These are phyloP conservation scores for Noctua fimbriata DNA, from an alignment of 2,888 invertebrate species.

Conservation along the genomic window DNA sequence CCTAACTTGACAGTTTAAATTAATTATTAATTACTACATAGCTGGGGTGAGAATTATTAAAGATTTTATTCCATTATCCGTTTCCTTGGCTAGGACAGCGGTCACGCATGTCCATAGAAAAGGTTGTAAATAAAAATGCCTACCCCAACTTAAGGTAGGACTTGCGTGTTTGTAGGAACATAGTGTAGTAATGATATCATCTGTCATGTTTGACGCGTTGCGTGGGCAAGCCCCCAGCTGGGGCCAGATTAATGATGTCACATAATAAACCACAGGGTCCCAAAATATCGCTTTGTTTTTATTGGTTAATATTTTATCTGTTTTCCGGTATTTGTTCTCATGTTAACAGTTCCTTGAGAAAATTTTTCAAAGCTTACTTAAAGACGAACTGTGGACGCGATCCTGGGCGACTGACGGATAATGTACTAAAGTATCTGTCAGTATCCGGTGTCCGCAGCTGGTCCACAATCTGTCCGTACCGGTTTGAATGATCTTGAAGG, in stretches of 20 bases:
- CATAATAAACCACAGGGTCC: conserved; percentile 77
- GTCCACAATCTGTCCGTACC: not conserved
- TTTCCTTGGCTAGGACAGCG: conserved; percentile 27
- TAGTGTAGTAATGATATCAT: conserved; percentile 80
- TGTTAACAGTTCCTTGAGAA: not conserved
- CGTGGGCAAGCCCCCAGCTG: conserved; percentile 52
- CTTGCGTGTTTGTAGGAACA: conserved; percentile 68
- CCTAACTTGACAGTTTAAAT: conserved; percentile 59
- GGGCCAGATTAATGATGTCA: conserved; percentile 83
- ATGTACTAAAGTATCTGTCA: not conserved
- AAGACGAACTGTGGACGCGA: not conserved
- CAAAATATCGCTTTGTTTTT: conserved; percentile 80
- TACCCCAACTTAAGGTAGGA: conserved; percentile 36
- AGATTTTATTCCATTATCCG: conserved; percentile 43
- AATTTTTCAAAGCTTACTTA: not conserved
- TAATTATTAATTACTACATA: conserved; percentile 60
- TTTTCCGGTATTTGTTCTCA: conserved; percentile 22
- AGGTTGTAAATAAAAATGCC: conserved; percentile 38
- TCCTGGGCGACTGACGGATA: not conserved
- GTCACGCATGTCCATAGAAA: conserved; percentile 24
- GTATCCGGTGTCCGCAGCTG: not conserved
- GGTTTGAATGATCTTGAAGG: not conserved
- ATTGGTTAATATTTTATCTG: conserved; percentile 66
- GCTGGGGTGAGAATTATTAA: conserved; percentile 46
- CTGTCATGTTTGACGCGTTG: conserved; percentile 74